These are phyloP conservation scores for Thoracochromis brauschi DNA, from an alignment of 2,113 vertebrate species.

Conservation along the genomic window DNA sequence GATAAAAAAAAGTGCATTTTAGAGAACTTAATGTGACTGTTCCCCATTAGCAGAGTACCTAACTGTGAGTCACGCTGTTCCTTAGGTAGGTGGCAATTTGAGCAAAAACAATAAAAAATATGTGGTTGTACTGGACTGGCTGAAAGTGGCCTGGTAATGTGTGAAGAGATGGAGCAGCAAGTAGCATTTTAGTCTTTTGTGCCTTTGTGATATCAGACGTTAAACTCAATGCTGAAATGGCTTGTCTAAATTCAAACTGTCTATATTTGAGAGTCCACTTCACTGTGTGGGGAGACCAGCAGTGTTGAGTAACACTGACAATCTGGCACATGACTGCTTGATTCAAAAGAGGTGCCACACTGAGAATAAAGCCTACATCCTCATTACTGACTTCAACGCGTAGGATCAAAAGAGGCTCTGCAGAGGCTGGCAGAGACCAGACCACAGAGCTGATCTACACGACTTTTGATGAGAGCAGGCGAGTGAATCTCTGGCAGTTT, in stretches of 20 bases:
- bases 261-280: not conserved
- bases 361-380: constrained; percentile 16
- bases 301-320: not conserved
- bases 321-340: not conserved
- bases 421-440: not conserved
- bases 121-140: not conserved
- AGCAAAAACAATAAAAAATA: not conserved
- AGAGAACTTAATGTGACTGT: not conserved
- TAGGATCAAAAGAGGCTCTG: constrained; percentile 31
- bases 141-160: not conserved
- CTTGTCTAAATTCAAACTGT: not conserved
- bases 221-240: not conserved
- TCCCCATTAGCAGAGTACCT: not conserved
- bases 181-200: not conserved
- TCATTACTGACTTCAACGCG: constrained; percentile 22
- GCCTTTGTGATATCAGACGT: not conserved
- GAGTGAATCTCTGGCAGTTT: not conserved
- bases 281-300: not conserved
- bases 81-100: constrained; percentile 5
- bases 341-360: not conserved
- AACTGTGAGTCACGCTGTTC: not conserved
- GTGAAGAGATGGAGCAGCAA: not conserved
- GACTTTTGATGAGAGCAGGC: constrained; percentile 6
- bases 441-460: not conserved
- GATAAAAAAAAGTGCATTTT: not conserved